Evolutionary conservation across 1,140 invertebrate species (phyloP), one percentile per base, ranked within the genome.

Genomic region (Papilio glaucus): DNA sequence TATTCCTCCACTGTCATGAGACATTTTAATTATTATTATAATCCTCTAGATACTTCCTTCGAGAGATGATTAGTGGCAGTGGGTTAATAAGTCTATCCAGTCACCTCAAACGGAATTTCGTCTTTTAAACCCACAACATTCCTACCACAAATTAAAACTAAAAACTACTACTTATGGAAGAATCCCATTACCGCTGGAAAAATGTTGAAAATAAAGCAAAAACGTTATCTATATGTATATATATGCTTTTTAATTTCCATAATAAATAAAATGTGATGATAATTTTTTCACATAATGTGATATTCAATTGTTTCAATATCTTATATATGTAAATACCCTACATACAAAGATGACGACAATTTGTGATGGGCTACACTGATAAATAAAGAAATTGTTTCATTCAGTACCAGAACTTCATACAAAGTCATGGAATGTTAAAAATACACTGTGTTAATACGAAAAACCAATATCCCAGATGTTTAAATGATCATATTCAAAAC

Each of bases 381-480:
- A 62, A n/a, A 18, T 62, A 24, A 29, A 60, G 29, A 12, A 29
- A 63, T 41, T 8, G 41, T 65, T 62, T 39, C 2, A 63, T 15
- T 21, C 37, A 15, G 18, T 63, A 41, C 10, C 1, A 26, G 18
- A 26, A 18, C 10, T 15, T 24, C 13, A 13, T n/a, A 39, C 29
- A n/a, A 45, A 68, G 26, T 68, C 39, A 42, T 68, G 65, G 65
- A 68, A 68, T 68, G 65, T 68, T 24, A 33, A 68, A 68, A 8
- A 68, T 18, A 13, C 0, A 37, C 29, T 37, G 2, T 62, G 61
- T 62, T 53, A n/a, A 53, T 21, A 53, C 29, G 2, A 33, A 3
- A 33, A 33, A 33, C 6, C 29, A 49, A 18, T 21, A 21, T 18
- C 9, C 18, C 9, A 7, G 18, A 21, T 45, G n/a, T 45, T 18